Evolutionary conservation across 2,113 vertebrate species (phyloP), one percentile per base, ranked within the genome.

Genomic region (Microtus ochrogaster): DNA sequence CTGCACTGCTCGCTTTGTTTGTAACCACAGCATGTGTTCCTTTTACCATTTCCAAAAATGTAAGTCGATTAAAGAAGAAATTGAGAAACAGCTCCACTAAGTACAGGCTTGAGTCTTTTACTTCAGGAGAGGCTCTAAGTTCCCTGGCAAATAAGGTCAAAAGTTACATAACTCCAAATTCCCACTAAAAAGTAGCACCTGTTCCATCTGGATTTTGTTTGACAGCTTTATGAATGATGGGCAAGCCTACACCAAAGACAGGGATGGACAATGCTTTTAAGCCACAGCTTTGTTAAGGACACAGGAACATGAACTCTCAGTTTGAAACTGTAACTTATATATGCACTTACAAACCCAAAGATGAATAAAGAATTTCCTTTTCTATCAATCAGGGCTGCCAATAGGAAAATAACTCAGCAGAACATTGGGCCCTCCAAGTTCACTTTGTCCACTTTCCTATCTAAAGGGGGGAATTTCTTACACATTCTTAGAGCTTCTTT

Each of bases 311-410:
- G 22, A 61, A 47, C 73, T 63, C 82, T 93, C 39, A 83, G 73
- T 89, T 85, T 96, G 68, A 94, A 92, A 86, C 92, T 94, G 44
- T 82, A 97, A 92, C 58, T n/a, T 93, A 66, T 55, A 65, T 74
- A 94, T 66, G 89, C 82, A 79, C 26, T 88, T 83, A 39, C 70
- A 65, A 97, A 95, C 26, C 2, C 78, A 81, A 92, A 63, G 41
- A 55, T 66, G 49, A 97, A 90, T 86, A 82, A 87, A 89, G 41
- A 91, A 81, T 95, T 96, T 92, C 68, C 49, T 58, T 58, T 97
- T 91, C 95, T 92, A 77, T 78, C 72, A 44, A 36, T 61, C 86
- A 95, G 76, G 94, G 82, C 24, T 92, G 47, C 79, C 89, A 96
- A 74, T 63, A 70, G 68, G 49, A 63, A 88, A 86, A 95, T 52